Base-by-base conservation (phyloP, 92 coral and sea anemone species). In the Phenganax marumi region DNA sequence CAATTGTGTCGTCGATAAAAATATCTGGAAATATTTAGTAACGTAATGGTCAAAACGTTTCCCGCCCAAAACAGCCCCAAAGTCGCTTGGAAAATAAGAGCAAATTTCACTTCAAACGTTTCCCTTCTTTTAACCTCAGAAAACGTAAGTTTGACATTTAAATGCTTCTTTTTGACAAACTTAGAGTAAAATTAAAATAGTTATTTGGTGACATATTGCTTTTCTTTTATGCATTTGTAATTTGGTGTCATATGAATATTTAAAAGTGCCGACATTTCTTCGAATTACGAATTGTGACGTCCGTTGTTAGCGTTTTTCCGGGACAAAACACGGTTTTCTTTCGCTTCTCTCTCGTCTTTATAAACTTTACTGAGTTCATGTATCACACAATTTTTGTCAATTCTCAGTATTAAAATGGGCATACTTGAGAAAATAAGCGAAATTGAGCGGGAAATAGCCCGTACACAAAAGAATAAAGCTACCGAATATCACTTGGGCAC, bases 381-480 rank as follows among this genome's bases (percentile, higher is more conserved):
- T 53, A 52, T 52, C 55, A 53, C 18, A 19, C 8, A 39, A 54
- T 21, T 74, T 52, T 14, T 23, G 81, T 26, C 23, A 48, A 76
- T 12, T 76, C 25, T 16, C 51, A 22, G 81, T 12, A 12, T 61
- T 63, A 76, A 77, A 64, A 96, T 96, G 99, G 97, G 99, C 51
- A 96, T 96, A 60, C 89, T 96, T 26, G 99, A 96, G 57, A 96
- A 85, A 85, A 96, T 96, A 50, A 84, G 89, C 68, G 99, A 96
- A 47, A 89, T 96, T 12, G 99, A 96, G 88, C 89, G 90, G 60
- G 99, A 96, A 78, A 96, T 96, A 19, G 92, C 99, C 48, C 91
- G 99, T 24, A 96, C 99, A 18, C 99, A 96, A 85, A 96, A 96
- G 84, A 96, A 96, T 79, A 96, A 96, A 69, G 99, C 99, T 10